Conservation (phyloP, 1,140 invertebrate genomes). For the Drosophila kanapiae region DNA sequence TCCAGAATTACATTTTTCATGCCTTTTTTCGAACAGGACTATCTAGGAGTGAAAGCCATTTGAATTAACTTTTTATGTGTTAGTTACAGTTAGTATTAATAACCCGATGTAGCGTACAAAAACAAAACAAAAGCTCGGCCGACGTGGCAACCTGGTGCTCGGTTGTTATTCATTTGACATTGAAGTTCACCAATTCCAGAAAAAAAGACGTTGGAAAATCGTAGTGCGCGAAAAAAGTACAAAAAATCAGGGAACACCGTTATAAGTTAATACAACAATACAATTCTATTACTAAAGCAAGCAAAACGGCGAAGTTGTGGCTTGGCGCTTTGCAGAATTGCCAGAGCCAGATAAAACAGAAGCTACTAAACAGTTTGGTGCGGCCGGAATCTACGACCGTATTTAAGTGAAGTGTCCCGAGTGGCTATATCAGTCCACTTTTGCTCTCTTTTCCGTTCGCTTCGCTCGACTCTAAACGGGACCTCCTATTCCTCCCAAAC, state of each 20-base stretch:
- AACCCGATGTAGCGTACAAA: background rate
- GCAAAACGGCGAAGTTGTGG: slow-evolving; percentile 49
- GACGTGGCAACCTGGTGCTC: slow-evolving; percentile 57
- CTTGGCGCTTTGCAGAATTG: slow-evolving; percentile 36
- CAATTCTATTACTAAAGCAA: slow-evolving; percentile 8
- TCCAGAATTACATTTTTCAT: background rate
- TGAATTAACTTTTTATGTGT: background rate
- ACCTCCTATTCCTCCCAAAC: slow-evolving; percentile 14
- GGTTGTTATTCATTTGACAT: slow-evolving; percentile 81
- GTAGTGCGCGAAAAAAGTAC: slow-evolving; percentile 24
- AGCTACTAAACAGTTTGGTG: slow-evolving; percentile 2
- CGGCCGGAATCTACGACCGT: slow-evolving; percentile 14
- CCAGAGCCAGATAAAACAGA: slow-evolving; percentile 43
- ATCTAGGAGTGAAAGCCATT: background rate
- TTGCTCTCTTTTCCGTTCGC: slow-evolving; percentile 43
- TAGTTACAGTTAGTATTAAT: background rate
- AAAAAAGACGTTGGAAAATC: slow-evolving; percentile 49
- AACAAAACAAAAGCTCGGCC: slow-evolving; percentile 26
- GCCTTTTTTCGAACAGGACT: background rate
- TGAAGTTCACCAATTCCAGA: slow-evolving; percentile 65
- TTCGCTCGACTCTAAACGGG: slow-evolving; percentile 50
- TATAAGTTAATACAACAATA: slow-evolving; percentile 1
- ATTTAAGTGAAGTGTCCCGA: slow-evolving; percentile 69
- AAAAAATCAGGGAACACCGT: slow-evolving; percentile 2
- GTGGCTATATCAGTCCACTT: slow-evolving; percentile 38